Evolutionary conservation across 2,797 vertebrate species (phyloP).

Genomic region (Petrocephalus schoutedeni): DNA sequence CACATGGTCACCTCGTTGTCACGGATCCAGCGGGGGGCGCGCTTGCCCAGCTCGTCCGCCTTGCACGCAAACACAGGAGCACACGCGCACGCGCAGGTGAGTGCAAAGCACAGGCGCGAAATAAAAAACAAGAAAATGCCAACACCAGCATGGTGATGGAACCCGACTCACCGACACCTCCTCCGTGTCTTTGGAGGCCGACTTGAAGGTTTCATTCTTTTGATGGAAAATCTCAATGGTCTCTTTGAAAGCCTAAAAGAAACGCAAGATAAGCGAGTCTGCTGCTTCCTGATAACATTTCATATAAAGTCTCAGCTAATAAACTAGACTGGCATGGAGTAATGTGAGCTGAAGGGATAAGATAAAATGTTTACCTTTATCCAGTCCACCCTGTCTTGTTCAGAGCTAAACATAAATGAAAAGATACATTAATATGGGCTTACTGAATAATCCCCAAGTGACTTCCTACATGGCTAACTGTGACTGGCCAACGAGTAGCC

Average conservation of each 20-base stretch:
- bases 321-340: neutral
- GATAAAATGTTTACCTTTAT: constrained; percentile 72
- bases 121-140: neutral
- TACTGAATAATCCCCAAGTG: neutral
- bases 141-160: neutral
- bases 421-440: neutral
- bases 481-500: neutral
- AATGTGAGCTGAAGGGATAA: neutral
- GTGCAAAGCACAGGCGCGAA: neutral
- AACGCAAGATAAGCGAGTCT: neutral
- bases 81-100: neutral
- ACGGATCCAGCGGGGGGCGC: constrained; percentile 81
- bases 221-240: constrained; percentile 79
- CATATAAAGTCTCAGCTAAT: neutral
- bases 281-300: neutral
- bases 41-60: constrained; percentile 69
- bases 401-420: constrained; percentile 64
- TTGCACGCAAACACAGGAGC: constrained; percentile 20
- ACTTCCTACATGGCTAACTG: neutral
- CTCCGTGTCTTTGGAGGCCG: constrained; percentile 72
- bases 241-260: constrained; percentile 69
- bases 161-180: constrained; percentile 73
- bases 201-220: constrained; percentile 83
- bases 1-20: constrained; percentile 83
- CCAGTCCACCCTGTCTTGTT: constrained; percentile 85